phyloP scores from a whole-genome alignment of 2,888 invertebrate species.

The Sceliomorpha sp. region DNA sequence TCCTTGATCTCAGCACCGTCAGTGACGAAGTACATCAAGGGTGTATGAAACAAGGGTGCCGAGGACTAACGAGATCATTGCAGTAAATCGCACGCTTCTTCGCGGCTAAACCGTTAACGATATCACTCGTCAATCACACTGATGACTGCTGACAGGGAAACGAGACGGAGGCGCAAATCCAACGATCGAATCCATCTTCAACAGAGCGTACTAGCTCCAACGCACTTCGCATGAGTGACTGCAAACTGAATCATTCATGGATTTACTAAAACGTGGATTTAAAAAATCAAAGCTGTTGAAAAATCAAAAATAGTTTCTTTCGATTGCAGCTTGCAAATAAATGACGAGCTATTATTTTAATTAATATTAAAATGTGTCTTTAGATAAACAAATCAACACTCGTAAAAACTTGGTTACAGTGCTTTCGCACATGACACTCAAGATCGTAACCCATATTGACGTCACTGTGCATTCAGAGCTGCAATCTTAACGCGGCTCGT shows the following conservation, averaged over 20 bases:
- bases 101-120: conserved; percentile 74
- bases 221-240: conserved; percentile 67
- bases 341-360: not conserved
- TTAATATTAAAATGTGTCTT: not conserved
- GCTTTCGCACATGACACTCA: conserved; percentile 29
- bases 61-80: conserved; percentile 71
- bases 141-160: conserved; percentile 71
- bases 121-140: conserved; percentile 78
- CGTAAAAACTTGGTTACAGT: conserved; percentile 23
- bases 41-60: conserved; percentile 57
- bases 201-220: conserved; percentile 60
- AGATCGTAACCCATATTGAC: conserved; percentile 35
- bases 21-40: conserved; percentile 48
- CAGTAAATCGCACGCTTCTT: conserved; percentile 69
- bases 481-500: conserved; percentile 36
- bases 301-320: not conserved
- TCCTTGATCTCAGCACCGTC: conserved; percentile 42
- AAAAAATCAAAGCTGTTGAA: no score
- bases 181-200: conserved; percentile 67
- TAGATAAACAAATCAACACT: conserved; percentile 20
- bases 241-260: conserved; percentile 67
- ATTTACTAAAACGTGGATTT: no score
- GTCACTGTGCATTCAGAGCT: conserved; percentile 32
- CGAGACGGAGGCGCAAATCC: conserved; percentile 57
- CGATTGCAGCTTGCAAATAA: not conserved